These are phyloP conservation scores for Grammomys surdaster DNA, from an alignment of 2,113 vertebrate genomes.

Conservation along the genomic window DNA sequence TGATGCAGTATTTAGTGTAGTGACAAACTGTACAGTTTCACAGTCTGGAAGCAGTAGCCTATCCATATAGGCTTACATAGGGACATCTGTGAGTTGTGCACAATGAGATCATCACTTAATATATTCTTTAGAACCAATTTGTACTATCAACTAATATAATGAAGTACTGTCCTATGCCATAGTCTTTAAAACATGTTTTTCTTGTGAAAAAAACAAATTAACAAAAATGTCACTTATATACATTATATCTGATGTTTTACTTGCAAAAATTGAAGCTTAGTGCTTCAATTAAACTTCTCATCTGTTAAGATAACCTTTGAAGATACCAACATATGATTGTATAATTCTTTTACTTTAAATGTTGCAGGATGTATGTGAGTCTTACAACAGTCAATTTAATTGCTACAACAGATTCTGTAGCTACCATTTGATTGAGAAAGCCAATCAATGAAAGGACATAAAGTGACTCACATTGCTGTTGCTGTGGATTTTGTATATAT, in stretches of 20 bases:
- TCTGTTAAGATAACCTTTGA: slow-evolving; percentile 45
- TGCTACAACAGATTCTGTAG: slow-evolving; percentile 11
- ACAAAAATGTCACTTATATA: background rate
- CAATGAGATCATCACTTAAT: background rate
- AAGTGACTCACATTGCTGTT: background rate
- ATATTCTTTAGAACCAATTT: background rate
- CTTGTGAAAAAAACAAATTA: slow-evolving; percentile 20
- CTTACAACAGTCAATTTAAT: background rate
- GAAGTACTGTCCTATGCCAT: background rate
- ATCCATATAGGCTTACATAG: background rate
- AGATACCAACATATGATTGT: background rate
- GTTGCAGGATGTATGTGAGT: slow-evolving; percentile 11
- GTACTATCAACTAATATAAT: background rate
- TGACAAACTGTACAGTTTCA: background rate
- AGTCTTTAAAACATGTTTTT: slow-evolving; percentile 5
- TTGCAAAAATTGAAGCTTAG: background rate
- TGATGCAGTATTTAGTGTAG: background rate
- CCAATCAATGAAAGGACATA: background rate
- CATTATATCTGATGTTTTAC: slow-evolving; percentile 10
- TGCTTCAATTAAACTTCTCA: background rate
- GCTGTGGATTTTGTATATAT: background rate
- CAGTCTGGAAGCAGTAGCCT: background rate
- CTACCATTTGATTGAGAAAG: background rate
- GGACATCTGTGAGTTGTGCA: background rate
- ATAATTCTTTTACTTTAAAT: slow-evolving; percentile 29